Percentiles rank a stretch among this genome's conserved stretches.
Evolutionary conservation across 1,140 invertebrate genomes (phyloP).

Genomic region (Augochlora pura): DNA sequence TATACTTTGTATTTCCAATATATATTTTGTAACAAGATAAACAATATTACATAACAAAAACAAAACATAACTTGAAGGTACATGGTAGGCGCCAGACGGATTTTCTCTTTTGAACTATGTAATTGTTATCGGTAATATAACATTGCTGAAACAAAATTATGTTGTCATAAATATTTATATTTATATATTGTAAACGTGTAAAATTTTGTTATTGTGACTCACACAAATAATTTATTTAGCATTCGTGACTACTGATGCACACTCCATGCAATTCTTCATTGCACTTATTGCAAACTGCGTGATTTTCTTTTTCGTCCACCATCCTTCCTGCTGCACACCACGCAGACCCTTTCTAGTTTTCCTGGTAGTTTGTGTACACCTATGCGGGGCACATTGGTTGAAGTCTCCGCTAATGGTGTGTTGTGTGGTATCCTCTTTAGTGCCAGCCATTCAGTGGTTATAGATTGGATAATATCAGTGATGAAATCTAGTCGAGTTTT

Average conservation of each 20-base stretch:
- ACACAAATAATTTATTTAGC: slow-evolving; percentile 33
- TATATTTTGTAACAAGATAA: too few relatives aligned
- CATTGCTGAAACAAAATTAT: too few relatives aligned
- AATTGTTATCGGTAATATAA: too few relatives aligned
- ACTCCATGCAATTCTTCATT: slow-evolving; percentile 34
- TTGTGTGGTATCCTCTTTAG: slow-evolving; percentile 17
- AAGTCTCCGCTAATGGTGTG: slow-evolving; percentile 22
- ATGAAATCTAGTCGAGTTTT: slow-evolving; percentile 61
- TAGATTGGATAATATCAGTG: slow-evolving; percentile 47
- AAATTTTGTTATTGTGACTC: slow-evolving; percentile 17
- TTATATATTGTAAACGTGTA: slow-evolving; percentile 1
- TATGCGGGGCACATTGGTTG: slow-evolving; percentile 3
- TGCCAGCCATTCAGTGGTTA: slow-evolving; percentile 26
- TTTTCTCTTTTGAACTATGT: too few relatives aligned
- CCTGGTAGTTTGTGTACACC: slow-evolving; percentile 1
- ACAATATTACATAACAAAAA: too few relatives aligned
- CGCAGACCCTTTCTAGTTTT: too few relatives aligned
- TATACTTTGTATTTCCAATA: too few relatives aligned
- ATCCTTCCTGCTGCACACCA: slow-evolving; percentile 27
- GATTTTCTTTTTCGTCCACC: slow-evolving; percentile 34
- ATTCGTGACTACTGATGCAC: slow-evolving; percentile 37
- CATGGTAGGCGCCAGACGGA: too few relatives aligned
- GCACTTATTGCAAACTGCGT: slow-evolving; percentile 34
- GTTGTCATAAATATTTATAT: slow-evolving; percentile 4
- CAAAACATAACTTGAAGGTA: too few relatives aligned